These are phyloP conservation scores for Heliothis virescens DNA, from an alignment of 1,140 invertebrate species.

Conservation along the genomic window DNA sequence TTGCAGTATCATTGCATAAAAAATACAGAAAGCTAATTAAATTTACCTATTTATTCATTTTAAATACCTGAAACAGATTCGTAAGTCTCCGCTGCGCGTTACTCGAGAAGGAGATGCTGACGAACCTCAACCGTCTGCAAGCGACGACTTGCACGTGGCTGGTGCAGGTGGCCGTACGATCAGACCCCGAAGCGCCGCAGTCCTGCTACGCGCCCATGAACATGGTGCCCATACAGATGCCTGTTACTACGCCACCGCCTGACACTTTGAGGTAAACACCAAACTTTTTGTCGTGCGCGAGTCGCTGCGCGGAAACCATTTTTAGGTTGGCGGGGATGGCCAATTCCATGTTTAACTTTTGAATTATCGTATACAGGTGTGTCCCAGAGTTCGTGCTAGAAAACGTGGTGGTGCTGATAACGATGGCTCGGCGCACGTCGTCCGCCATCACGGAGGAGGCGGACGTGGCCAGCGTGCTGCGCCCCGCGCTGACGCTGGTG, in stretches of 20 bases:
- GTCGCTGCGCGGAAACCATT: no score
- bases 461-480: conserved; percentile 87
- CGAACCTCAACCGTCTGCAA: conserved; percentile 91
- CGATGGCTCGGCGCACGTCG: conserved; percentile 90
- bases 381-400: conserved; percentile 97
- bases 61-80: no score
- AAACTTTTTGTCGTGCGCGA: no score
- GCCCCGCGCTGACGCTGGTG: conserved; percentile 92
- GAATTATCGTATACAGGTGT: conserved; percentile 84
- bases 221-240: conserved; percentile 88
- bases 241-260: conserved; percentile 88
- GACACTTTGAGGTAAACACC: conserved; percentile 87
- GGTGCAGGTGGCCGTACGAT: conserved; percentile 90
- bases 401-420: conserved; percentile 93
- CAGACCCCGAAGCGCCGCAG: conserved; percentile 68
- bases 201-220: conserved; percentile 86
- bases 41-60: no score
- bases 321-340: no score
- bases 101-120: conserved; percentile 90
- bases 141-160: conserved; percentile 94
- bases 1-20: no score
- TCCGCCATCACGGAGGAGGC: conserved; percentile 88
- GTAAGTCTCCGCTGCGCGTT: conserved; percentile 90
- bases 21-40: no score
- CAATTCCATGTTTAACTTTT: no score